Evolutionary conservation across 1,140 invertebrate genomes (phyloP), one percentile per base, ranked within the genome.

Genomic region (Whitmania pigra): DNA sequence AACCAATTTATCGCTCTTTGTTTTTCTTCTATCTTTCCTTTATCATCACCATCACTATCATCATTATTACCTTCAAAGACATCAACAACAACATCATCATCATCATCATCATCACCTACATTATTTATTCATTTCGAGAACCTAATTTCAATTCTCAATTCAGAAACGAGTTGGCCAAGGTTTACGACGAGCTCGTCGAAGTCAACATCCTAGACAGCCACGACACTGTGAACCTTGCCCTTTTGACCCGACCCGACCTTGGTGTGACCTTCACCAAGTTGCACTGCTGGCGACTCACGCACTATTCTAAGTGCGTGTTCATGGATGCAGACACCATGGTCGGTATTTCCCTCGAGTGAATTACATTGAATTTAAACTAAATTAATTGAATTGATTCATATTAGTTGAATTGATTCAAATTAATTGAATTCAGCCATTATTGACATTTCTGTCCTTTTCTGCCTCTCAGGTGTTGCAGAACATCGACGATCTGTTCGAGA

Each of bases 401-500:
- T 76, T 83, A n/a, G 81, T 79, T 43, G 57, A 63, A 63, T 13
- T 22, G 25, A 0, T 54, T 18, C 7, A 36, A 11, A 55, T 20
- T 0, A 67, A 55, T n/a, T n/a, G n/a, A n/a, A n/a, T n/a, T n/a
- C n/a, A n/a, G n/a, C n/a, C n/a, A n/a, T n/a, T n/a, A n/a, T n/a
- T n/a, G n/a, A n/a, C n/a, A n/a, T n/a, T n/a, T n/a, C n/a, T n/a
- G n/a, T n/a, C n/a, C n/a, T n/a, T n/a, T n/a, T n/a, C n/a, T n/a
- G n/a, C n/a, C n/a, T n/a, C n/a, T n/a, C n/a, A 74, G 73, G 73
- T 72, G 15, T 40, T 83, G 71, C 77, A 80, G 73, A 82, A 81
- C 77, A 76, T 80, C 68, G 83, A 84, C 77, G 83, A 84, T 55
- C 74, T 84, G 54, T 84, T 84, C 76, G 80, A 84, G 63, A 69